A percentile compares a stretch with the other conserved stretches of the same genome.
These are phyloP conservation scores for Fringilla coelebs DNA, from an alignment of 2,797 vertebrate genomes.

Conservation along the genomic window DNA sequence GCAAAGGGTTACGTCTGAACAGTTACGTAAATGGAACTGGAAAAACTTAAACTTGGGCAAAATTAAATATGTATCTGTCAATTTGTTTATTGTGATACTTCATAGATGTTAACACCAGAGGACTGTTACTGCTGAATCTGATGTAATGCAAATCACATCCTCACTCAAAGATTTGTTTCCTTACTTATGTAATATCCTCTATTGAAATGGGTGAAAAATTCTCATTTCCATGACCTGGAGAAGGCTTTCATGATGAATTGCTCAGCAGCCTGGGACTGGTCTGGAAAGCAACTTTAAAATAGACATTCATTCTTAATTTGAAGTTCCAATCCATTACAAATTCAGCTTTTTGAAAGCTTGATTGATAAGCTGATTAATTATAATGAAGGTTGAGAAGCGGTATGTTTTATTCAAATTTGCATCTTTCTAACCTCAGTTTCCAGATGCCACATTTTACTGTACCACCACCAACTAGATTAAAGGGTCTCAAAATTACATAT, in stretches of 20 bases:
- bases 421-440: not conserved
- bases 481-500: not conserved
- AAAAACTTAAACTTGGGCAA: not conserved
- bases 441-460: not conserved
- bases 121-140: not conserved
- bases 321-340: not conserved
- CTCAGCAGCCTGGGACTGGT: not conserved
- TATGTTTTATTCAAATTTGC: not conserved
- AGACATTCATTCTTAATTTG: not conserved
- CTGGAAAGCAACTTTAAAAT: not conserved
- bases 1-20: not conserved
- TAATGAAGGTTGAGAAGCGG: not conserved
- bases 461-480: not conserved
- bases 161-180: not conserved
- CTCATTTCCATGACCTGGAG: not conserved
- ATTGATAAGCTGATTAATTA: not conserved
- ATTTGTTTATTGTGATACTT: not conserved
- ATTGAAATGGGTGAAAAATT: not conserved
- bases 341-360: not conserved
- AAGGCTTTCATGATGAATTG: not conserved
- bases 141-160: not conserved
- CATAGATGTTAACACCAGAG: not conserved
- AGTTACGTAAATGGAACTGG: not conserved
- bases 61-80: not conserved
- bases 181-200: not conserved